phyloP scores from a whole-genome alignment of 2,797 vertebrate genomes.

The Anabas testudineus region DNA sequence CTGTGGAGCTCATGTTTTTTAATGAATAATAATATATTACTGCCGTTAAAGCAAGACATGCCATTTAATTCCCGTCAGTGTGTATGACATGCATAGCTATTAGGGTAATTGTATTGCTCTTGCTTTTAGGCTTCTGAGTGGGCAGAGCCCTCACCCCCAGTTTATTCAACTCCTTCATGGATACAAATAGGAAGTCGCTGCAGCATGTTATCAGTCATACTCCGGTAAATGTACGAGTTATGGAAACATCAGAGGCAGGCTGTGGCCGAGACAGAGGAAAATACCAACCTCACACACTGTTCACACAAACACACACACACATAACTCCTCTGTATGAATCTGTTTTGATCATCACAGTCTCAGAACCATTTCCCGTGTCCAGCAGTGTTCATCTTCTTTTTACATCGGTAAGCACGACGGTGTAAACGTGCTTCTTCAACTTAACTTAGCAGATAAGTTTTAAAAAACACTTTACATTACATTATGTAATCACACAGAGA shows the following conservation, averaged over 20 bases:
- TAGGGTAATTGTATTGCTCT: too few species aligned
- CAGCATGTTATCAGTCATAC: slow-evolving; percentile 20
- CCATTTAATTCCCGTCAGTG: slow-evolving; percentile 52
- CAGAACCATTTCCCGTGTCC: neutral
- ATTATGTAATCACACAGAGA: too few species aligned
- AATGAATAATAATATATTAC: neutral
- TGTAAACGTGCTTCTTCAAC: too few species aligned
- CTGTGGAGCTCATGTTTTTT: neutral
- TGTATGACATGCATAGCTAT: slow-evolving; percentile 16
- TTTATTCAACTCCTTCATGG: slow-evolving; percentile 23
- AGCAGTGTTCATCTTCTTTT: neutral
- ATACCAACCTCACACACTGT: neutral
- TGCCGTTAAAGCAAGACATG: slow-evolving; percentile 45
- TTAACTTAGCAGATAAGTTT: too few species aligned
- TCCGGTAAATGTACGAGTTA: neutral
- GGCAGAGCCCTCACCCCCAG: slow-evolving; percentile 19
- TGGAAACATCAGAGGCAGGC: slow-evolving; percentile 6
- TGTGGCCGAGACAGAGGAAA: neutral
- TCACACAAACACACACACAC: too few species aligned
- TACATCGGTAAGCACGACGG: neutral
- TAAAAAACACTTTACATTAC: too few species aligned
- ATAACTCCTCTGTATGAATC: neutral
- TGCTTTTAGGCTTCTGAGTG: slow-evolving; percentile 32
- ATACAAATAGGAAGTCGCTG: slow-evolving; percentile 20
- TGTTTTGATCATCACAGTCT: neutral